Conservation (phyloP, 1,140 invertebrate genomes). For the Bombus sibiricus region DNA sequence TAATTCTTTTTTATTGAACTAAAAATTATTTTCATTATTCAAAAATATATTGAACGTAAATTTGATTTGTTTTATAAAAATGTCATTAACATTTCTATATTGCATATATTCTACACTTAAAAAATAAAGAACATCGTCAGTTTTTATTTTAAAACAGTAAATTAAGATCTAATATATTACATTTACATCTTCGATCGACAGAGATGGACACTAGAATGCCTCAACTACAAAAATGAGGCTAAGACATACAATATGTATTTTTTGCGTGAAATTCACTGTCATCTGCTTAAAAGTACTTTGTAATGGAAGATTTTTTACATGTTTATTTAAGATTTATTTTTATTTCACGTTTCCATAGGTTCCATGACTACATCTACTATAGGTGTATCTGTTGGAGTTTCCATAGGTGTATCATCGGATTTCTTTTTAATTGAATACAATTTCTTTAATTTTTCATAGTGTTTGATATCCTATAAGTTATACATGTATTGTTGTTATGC, state of each 20-base stretch:
- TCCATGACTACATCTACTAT: conserved; percentile 75
- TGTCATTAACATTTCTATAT: background rate
- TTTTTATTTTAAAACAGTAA: background rate
- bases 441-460: conserved; percentile 85
- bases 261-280: background rate
- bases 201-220: conserved; percentile 9
- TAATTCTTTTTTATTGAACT: background rate
- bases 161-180: background rate
- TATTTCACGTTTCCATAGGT: conserved; percentile 81
- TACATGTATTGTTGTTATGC: conserved; percentile 1
- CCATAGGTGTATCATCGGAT: conserved; percentile 77
- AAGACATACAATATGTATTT: conserved; percentile 3
- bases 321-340: conserved; percentile 8
- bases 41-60: conserved; percentile 32
- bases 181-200: conserved; percentile 4
- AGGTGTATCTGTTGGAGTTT: conserved; percentile 72
- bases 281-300: conserved; percentile 21
- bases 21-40: conserved; percentile 1
- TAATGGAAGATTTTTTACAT: conserved; percentile 59
- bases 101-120: background rate
- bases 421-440: conserved; percentile 82
- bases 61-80: conserved; percentile 48
- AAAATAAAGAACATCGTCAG: background rate
- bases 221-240: conserved; percentile 38
- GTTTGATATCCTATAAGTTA: conserved; percentile 79